Evolutionary conservation across 2,797 vertebrate species (phyloP).

Genomic region (Rhinella marina): DNA sequence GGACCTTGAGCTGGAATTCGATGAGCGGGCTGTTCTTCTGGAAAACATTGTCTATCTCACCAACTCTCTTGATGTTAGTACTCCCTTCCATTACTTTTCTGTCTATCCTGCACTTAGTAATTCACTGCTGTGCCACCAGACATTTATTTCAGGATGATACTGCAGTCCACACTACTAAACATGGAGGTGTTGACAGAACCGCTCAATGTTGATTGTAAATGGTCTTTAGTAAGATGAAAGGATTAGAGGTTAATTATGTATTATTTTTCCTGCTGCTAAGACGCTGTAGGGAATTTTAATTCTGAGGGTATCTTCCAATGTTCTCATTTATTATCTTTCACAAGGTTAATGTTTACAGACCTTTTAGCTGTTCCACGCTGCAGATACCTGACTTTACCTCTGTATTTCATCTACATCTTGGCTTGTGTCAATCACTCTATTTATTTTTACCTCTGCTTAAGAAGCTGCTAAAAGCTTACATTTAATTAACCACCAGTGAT

Average conservation of each 20-base stretch:
- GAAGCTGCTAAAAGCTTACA: background rate
- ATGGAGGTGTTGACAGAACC: background rate
- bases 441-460: background rate
- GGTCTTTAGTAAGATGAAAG: background rate
- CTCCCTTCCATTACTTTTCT: background rate
- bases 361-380: background rate
- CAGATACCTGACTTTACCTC: background rate
- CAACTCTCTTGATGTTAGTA: constrained; percentile 90
- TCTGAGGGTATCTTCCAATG: background rate
- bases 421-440: background rate
- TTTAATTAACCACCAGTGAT: background rate
- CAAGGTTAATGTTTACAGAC: constrained; percentile 17
- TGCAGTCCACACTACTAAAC: background rate
- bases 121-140: background rate
- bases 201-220: background rate
- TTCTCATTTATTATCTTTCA: background rate
- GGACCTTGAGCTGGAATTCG: constrained; percentile 93
- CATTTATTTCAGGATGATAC: background rate
- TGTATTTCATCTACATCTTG: background rate
- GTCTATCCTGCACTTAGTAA: background rate
- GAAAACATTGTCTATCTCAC: constrained; percentile 95
- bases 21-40: constrained; percentile 88
- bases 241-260: constrained; percentile 26
- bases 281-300: background rate
- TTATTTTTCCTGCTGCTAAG: constrained; percentile 7